Evolutionary conservation across 2,888 invertebrate genomes (phyloP), one percentile per base, ranked within the genome.

Genomic region (Branchellion lobata): DNA sequence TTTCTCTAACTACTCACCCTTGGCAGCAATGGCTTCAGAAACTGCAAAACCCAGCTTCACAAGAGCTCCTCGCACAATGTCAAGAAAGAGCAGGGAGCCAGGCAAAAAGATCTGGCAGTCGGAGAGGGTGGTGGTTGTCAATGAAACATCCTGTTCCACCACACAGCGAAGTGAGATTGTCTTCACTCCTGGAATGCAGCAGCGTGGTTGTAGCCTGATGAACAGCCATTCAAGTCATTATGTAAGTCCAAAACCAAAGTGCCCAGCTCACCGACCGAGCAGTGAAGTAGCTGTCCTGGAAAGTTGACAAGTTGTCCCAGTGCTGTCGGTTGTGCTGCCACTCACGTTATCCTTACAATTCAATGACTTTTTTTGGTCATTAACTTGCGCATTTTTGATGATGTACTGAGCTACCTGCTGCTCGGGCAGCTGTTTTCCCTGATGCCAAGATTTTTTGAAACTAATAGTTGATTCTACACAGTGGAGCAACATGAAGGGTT

Each of bases 131-230:
- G 69, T 8, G 73, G 72, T 40, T 3, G 24, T 24, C n/a, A 36
- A 3, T 40, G 78, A 40, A 18, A 14, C 27, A 21, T 40, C 33
- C 68, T 76, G 93, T 89, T 97, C 96, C 79, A 98, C 95, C 81
- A 97, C 91, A 87, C 97, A 97, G 88, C 96, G 96, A 73, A 98
- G 93, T 74, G 96, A 96, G 83, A 96, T 90, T 34, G 94, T 94
- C 89, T 93, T 93, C 31, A 57, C 80, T 24, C 68, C 78, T 21
- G 33, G 53, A 29, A 47, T 53, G n/a, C n/a, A n/a, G n/a, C n/a
- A n/a, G n/a, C n/a, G n/a, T n/a, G n/a, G n/a, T n/a, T n/a, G 36
- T 27, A 72, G 5, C 27, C 31, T 36, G 27, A 72, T 89, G 87
- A 93, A 91, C 76, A 96, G 92, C 86, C 94, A 93, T 86, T 96